These are phyloP conservation scores for Hemibagrus wyckioides DNA, from an alignment of 2,113 vertebrate genomes.

Conservation along the genomic window DNA sequence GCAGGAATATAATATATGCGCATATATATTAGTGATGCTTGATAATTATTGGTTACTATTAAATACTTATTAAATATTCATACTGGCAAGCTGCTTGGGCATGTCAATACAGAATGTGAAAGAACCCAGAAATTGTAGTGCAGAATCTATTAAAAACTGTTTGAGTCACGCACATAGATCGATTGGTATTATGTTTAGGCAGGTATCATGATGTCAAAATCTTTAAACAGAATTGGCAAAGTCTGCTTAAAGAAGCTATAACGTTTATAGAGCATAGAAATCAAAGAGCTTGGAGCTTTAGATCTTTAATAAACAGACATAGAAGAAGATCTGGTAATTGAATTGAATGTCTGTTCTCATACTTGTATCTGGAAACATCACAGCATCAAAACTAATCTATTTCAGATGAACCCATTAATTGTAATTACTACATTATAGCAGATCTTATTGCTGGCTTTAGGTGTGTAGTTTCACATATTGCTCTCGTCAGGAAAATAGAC, in stretches of 20 bases:
- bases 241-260: background rate
- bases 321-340: background rate
- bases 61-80: constrained; percentile 34
- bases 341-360: background rate
- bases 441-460: background rate
- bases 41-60: constrained; percentile 49
- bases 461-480: constrained; percentile 35
- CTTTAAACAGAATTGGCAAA: background rate
- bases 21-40: constrained; percentile 8
- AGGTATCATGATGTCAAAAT: background rate
- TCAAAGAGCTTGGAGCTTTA: too few relatives aligned
- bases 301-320: background rate
- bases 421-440: constrained; percentile 15
- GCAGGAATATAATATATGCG: constrained; percentile 15
- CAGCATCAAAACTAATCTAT: background rate
- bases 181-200: background rate
- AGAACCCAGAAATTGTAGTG: background rate
- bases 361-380: background rate
- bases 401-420: background rate
- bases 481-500: constrained; percentile 43
- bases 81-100: background rate
- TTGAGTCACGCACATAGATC: background rate
- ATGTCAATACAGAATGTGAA: constrained; percentile 24
- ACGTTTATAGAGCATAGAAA: background rate
- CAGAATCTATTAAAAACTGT: background rate